These are phyloP conservation scores for Crossaster papposus DNA, from an alignment of 53 echinoderm and acorn worm genomes.

Conservation along the genomic window DNA sequence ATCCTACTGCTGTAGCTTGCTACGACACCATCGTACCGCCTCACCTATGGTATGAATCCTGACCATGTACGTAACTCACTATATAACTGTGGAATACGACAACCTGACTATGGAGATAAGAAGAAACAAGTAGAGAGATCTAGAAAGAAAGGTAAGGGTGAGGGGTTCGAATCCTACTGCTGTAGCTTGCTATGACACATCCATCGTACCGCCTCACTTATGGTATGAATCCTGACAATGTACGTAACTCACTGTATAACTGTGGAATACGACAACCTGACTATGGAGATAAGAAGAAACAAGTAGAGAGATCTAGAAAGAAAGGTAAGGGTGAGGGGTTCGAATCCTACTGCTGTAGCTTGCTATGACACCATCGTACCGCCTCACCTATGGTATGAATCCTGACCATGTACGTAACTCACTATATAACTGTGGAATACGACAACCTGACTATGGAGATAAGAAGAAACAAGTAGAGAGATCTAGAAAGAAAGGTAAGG, in stretches of 20 bases:
- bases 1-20: background rate
- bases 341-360: background rate
- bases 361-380: background rate
- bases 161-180: background rate
- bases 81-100: background rate
- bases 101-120: conserved; percentile 59
- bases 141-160: conserved; percentile 87
- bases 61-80: conserved; percentile 2
- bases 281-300: conserved; percentile 73
- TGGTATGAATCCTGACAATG: conserved; percentile 97
- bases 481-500: conserved; percentile 89
- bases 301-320: conserved; percentile 74
- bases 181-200: background rate
- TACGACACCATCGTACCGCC: background rate
- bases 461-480: conserved; percentile 71
- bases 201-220: conserved; percentile 46
- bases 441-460: conserved; percentile 74
- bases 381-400: conserved; percentile 53
- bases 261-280: conserved; percentile 85
- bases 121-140: conserved; percentile 68
- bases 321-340: conserved; percentile 68
- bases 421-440: conserved; percentile 87
- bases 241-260: conserved; percentile 88
- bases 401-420: conserved; percentile 96
- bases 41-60: conserved; percentile 45